Evolutionary conservation across 1,140 invertebrate species (phyloP), one percentile per base, ranked within the genome.

Genomic region (Lucilia sericata): DNA sequence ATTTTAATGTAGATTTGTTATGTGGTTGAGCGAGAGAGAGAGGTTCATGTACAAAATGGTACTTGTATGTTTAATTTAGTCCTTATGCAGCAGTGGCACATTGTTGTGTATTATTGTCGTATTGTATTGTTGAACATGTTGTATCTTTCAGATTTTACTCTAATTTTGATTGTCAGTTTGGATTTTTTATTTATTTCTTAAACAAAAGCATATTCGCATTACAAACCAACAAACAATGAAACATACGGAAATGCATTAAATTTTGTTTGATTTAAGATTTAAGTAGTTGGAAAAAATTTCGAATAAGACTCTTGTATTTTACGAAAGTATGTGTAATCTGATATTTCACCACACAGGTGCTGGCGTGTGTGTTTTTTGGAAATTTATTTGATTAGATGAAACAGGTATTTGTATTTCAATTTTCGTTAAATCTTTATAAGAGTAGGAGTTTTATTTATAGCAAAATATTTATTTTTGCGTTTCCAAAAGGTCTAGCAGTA

Each of bases 231-330:
- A 30, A 30, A 30, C 25, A 30, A 30, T 30, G 3, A 30, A 7
- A 65, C 14, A 70, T 21, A 70, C 65, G 65, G 65, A 70, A 70
- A 70, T 70, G 65, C 65, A 70, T 70, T 70, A 70, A 70, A 70
- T 17, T 60, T 14, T 70, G 65, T 70, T 70, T 19, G n/a, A 25
- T 21, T 21, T 21, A n/a, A n/a, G 17, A 60, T 25, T 70, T 25
- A 12, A 21, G 65, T 21, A 12, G 5, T 25, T 30, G 25, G 19
- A 12, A 70, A 21, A 70, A 9, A 70, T 70, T 70, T 70, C n/a
- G 42, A 0, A 42, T 10, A 14, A 49, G 49, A 12, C 17, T 55
- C 65, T 21, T 17, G 55, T 60, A 14, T 60, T 2, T 1, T 14
- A 14, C 55, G 2, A 1, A 7, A 7, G 17, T 30, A 30, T 30